Percentiles rank a stretch among this genome's conserved stretches.
Conservation (phyloP, 2,113 vertebrate genomes). For the Eretmochelys imbricata region DNA sequence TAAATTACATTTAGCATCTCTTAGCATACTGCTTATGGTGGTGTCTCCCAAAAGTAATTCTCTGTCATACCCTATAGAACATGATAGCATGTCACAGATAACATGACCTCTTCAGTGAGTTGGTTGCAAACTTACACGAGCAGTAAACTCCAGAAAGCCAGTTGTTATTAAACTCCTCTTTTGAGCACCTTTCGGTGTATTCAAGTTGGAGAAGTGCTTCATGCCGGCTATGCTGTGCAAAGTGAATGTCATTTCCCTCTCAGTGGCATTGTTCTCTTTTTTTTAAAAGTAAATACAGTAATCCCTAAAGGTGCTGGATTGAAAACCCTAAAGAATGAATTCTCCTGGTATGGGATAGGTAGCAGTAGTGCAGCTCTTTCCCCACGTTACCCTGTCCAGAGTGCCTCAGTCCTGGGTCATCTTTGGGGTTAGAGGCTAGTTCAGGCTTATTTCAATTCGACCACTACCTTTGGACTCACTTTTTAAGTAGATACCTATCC, state of each 20-base stretch:
- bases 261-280: neutral
- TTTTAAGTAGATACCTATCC: neutral
- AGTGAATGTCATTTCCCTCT: neutral
- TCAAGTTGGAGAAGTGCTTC: too few relatives aligned
- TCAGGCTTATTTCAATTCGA: neutral
- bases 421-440: neutral
- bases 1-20: too few relatives aligned
- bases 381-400: neutral
- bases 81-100: too few relatives aligned
- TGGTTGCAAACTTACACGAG: too few relatives aligned
- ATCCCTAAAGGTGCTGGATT: neutral
- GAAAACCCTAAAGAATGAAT: neutral
- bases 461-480: accelerated
- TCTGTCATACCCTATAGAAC: too few relatives aligned
- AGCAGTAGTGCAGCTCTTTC: neutral
- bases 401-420: neutral
- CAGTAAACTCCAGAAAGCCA: too few relatives aligned
- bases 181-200: too few relatives aligned
- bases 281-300: neutral
- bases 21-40: too few relatives aligned
- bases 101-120: too few relatives aligned
- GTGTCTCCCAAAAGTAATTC: too few relatives aligned
- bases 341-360: neutral
- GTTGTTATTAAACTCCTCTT: too few relatives aligned
- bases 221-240: neutral